These are phyloP conservation scores for Melitaea cinxia DNA, from an alignment of 1,140 invertebrate species.

Conservation along the genomic window DNA sequence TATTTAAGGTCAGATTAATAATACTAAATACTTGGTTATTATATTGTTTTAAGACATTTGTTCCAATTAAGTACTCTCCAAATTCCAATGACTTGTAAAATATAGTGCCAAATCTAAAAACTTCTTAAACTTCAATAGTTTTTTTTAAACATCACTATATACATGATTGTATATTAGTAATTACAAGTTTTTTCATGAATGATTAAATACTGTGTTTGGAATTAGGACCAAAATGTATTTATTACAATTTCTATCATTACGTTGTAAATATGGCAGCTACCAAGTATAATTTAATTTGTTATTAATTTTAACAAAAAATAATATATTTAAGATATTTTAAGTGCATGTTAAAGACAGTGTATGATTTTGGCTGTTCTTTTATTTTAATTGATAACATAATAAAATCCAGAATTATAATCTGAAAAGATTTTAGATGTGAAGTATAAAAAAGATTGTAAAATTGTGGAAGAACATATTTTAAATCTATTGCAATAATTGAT, in stretches of 20 bases:
- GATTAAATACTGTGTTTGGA: conserved; percentile 3
- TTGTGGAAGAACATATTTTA: not conserved
- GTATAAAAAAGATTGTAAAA: not conserved
- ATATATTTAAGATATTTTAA: conserved; percentile 35
- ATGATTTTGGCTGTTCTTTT: conserved; percentile 6
- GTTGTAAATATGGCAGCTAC: conserved; percentile 71
- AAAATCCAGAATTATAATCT: not conserved
- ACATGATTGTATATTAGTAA: not conserved
- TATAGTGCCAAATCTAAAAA: too few relatives aligned
- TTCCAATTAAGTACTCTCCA: too few relatives aligned
- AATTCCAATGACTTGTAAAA: too few relatives aligned
- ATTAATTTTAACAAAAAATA: conserved; percentile 47
- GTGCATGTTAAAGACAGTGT: conserved; percentile 3
- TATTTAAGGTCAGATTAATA: not conserved
- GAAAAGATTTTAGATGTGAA: not conserved
- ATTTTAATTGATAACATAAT: not conserved
- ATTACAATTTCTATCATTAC: conserved; percentile 9
- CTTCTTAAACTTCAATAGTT: too few relatives aligned
- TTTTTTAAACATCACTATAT: too few relatives aligned
- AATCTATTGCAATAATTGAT: too few relatives aligned
- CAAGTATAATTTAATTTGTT: conserved; percentile 42
- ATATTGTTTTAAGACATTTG: too few relatives aligned
- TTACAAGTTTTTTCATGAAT: not conserved
- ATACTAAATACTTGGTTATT: too few relatives aligned
- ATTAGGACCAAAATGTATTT: conserved; percentile 22